These are phyloP conservation scores for human DNA, from an alignment of 2,113 vertebrate genomes.

Conservation along the genomic window GRCh38 chr4:70002501-70003000, in stretches of 20 bases:
- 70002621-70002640: neutral
- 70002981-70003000: neutral
- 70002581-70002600: neutral
- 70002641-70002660: neutral
- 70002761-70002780: neutral
- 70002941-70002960: neutral
- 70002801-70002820: neutral
- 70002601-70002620: neutral
- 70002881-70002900: neutral
- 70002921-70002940: neutral
- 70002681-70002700: neutral
- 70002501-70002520: neutral
- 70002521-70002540: neutral
- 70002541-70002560: neutral
- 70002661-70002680: accelerated
- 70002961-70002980: neutral
- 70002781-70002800: neutral
- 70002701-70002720: neutral
- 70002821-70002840: neutral
- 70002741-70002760: neutral
- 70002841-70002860: too few species aligned
- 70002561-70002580: neutral
- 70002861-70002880: neutral
- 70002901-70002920: neutral
- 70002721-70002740: too few species aligned